These are phyloP conservation scores for Tachystola acroxantha DNA, from an alignment of 2,888 invertebrate genomes.

Conservation along the genomic window DNA sequence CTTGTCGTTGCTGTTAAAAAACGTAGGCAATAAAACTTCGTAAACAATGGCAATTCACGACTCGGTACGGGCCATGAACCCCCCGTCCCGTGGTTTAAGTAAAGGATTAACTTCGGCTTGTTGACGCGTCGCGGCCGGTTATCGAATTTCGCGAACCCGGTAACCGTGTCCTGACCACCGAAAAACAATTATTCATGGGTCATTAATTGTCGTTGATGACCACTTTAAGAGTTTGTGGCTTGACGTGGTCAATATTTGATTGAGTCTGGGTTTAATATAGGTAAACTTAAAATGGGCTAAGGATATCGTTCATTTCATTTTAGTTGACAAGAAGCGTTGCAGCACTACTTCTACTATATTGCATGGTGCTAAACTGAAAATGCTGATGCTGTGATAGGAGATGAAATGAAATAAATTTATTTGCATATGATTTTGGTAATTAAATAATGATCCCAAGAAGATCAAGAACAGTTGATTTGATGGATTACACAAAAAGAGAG, in stretches of 20 bases:
- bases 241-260: slow-evolving; percentile 8
- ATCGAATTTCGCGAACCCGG: slow-evolving; percentile 59
- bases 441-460: no score
- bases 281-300: not conserved
- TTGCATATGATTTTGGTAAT: no score
- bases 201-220: slow-evolving; percentile 30
- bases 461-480: no score
- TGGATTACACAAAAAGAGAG: no score
- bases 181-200: slow-evolving; percentile 53
- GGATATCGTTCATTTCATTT: no score
- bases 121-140: slow-evolving; percentile 66
- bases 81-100: slow-evolving; percentile 49
- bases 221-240: slow-evolving; percentile 19
- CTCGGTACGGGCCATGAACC: slow-evolving; percentile 36
- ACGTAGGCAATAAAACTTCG: slow-evolving; percentile 40
- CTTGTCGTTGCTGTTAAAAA: not conserved
- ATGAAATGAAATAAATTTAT: no score
- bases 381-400: no score
- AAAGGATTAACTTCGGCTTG: slow-evolving; percentile 70
- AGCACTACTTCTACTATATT: no score
- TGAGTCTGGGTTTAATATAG: not conserved
- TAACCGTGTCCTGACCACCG: slow-evolving; percentile 38
- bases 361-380: no score
- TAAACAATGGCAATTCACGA: slow-evolving; percentile 61
- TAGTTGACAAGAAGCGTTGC: no score